phyloP scores from a whole-genome alignment of 2,888 invertebrate species.

The Dynastes maya region DNA sequence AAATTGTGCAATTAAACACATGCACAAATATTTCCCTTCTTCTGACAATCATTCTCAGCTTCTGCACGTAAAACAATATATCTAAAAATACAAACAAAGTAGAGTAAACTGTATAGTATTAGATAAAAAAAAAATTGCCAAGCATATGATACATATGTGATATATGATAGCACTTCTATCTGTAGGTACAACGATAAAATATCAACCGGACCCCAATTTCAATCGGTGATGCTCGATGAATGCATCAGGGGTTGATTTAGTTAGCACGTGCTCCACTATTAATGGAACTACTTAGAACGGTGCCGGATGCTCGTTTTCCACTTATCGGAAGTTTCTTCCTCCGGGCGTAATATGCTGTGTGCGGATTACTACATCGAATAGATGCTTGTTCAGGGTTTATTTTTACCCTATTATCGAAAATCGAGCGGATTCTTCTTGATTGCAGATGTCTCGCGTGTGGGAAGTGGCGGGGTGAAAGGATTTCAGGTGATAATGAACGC shows the following conservation, averaged over 20 bases:
- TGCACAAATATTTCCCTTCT: no score
- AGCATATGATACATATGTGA: no score
- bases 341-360: constrained; percentile 43
- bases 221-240: constrained; percentile 30
- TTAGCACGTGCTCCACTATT: constrained; percentile 55
- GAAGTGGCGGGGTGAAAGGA: not conserved
- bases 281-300: constrained; percentile 55
- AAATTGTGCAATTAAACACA: no score
- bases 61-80: no score
- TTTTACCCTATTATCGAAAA: constrained; percentile 39
- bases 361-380: constrained; percentile 54
- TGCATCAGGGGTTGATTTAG: constrained; percentile 7
- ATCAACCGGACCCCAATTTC: not conserved
- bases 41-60: no score
- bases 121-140: no score
- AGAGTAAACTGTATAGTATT: no score
- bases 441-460: constrained; percentile 15
- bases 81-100: no score
- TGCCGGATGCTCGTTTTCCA: constrained; percentile 52
- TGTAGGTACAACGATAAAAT: no score
- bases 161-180: no score
- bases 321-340: constrained; percentile 45
- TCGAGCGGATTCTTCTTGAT: constrained; percentile 15
- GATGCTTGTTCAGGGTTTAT: constrained; percentile 47
- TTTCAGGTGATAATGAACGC: not conserved